These are phyloP conservation scores for Margaritifera margaritifera DNA, from an alignment of 2,888 invertebrate species.

Conservation along the genomic window DNA sequence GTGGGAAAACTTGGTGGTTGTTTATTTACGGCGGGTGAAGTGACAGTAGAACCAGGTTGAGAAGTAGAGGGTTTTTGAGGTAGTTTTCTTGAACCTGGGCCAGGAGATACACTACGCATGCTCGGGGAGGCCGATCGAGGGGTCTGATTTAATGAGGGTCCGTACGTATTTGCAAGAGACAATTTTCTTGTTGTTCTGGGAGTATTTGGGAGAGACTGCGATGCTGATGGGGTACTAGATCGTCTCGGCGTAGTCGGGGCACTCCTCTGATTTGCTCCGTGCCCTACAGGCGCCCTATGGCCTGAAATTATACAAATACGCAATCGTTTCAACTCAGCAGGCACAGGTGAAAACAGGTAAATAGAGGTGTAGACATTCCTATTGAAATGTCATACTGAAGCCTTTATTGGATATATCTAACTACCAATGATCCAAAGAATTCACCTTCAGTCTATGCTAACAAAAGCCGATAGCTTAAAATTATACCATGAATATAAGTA, in stretches of 20 bases:
- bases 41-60: conserved; percentile 27
- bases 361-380: too few species aligned
- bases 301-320: conserved; percentile 23
- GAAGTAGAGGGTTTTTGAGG: conserved; percentile 21
- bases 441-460: too few species aligned
- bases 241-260: conserved; percentile 31
- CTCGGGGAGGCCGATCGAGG: conserved; percentile 40
- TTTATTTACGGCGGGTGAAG: conserved; percentile 22
- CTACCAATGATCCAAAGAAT: too few species aligned
- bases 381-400: too few species aligned
- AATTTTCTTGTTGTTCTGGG: conserved; percentile 41
- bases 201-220: conserved; percentile 40
- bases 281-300: conserved; percentile 24
- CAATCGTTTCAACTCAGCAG: neutral
- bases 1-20: conserved; percentile 20
- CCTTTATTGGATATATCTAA: too few species aligned
- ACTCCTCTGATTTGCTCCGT: conserved; percentile 1
- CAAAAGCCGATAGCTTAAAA: too few species aligned
- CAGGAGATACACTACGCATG: conserved; percentile 53
- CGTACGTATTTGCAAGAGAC: conserved; percentile 25
- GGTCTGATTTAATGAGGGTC: conserved; percentile 9
- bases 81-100: conserved; percentile 37
- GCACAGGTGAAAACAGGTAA: too few species aligned
- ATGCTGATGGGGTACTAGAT: conserved; percentile 32
- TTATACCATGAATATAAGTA: too few species aligned